Evolutionary conservation across 2,113 vertebrate species (phyloP), one percentile per base, ranked within the genome.

Genomic region (Oncorhynchus mykiss): DNA sequence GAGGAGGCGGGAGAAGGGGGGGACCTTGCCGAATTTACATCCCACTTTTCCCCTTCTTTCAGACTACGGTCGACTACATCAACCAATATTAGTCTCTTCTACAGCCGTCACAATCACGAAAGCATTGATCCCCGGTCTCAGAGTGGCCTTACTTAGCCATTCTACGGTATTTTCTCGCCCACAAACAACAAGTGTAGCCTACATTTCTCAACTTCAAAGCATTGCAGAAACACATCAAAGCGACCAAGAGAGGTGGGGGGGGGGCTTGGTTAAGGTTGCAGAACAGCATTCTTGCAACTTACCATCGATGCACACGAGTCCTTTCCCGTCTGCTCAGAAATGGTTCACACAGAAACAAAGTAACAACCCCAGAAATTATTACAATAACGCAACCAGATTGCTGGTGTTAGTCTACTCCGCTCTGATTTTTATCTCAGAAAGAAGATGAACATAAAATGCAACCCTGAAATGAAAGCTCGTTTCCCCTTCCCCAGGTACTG

Each of bases 131-230:
- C 90, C 4, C 51, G 91, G 88, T 54, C 51, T 31, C 65, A 31
- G 13, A 6, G 29, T 27, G 12, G 25, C 5, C 14, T 29, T 84
- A 87, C 89, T 90, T 92, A 91, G 90, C 87, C 89, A 87, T 89
- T 81, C 87, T 85, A 81, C 88, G 80, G 90, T 87, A 85, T 24
- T 90, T 91, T 89, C 88, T 91, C 91, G 91, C 90, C 90, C 91
- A 91, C 91, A 88, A 91, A 91, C 87, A 90, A 89, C 80, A 89
- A 90, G 88, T 87, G 84, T 39, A 87, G 89, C 86, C 85, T 82
- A 84, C 91, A 79, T 91, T 89, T 89, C 89, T 90, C 85, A 81
- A 95, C 94, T 95, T 95, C 95, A 96, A 96, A 95, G 86, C 90
- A 79, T 82, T 86, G 91, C 90, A 82, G 91, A 85, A 89, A 87